These are phyloP conservation scores for Salarias fasciatus DNA, from an alignment of 2,797 vertebrate genomes.

Conservation along the genomic window DNA sequence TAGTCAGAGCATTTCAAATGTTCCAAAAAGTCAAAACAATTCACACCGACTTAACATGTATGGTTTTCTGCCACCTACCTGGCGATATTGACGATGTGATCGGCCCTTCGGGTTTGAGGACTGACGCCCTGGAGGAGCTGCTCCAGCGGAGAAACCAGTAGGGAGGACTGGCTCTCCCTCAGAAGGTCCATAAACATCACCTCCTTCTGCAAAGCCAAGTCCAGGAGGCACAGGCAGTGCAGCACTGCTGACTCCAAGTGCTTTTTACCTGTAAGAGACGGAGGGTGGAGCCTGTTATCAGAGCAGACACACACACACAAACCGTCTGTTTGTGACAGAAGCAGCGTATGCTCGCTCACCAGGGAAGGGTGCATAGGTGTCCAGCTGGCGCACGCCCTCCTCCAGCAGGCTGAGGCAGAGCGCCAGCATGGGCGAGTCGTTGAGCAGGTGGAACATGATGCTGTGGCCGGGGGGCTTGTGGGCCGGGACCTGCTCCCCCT, in stretches of 20 bases:
- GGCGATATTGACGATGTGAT: constrained; percentile 95
- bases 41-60: neutral
- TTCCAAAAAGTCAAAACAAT: neutral
- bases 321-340: constrained; percentile 1
- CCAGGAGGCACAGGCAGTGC: constrained; percentile 92
- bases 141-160: constrained; percentile 93
- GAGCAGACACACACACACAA: neutral
- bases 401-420: constrained; percentile 94
- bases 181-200: constrained; percentile 95
- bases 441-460: constrained; percentile 97
- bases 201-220: constrained; percentile 94
- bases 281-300: constrained; percentile 1
- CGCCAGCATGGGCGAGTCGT: constrained; percentile 93
- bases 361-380: constrained; percentile 92
- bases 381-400: constrained; percentile 94
- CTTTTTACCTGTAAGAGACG: constrained; percentile 87
- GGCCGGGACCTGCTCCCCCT: constrained; percentile 93
- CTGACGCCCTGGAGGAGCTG: constrained; percentile 97
- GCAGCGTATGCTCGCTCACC: constrained; percentile 80
- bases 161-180: constrained; percentile 92
- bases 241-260: constrained; percentile 92
- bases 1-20: neutral
- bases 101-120: constrained; percentile 92
- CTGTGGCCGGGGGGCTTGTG: constrained; percentile 96
- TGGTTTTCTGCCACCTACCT: constrained; percentile 79